Conservation (phyloP, 1,140 invertebrate species). For the Doryteuthis pealeii region DNA sequence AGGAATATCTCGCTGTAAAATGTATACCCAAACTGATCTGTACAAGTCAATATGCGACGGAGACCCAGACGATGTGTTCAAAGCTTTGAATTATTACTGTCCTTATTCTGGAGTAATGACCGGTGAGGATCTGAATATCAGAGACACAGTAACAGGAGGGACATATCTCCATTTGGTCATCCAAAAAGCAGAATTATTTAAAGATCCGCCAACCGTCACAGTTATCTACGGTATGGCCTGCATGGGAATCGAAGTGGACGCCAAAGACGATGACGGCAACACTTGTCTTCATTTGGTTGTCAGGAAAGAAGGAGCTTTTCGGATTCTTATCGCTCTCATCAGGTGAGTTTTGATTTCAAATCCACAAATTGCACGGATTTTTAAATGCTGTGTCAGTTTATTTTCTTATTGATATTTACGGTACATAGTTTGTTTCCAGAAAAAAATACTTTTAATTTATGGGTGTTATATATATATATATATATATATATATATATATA, state of each 20-base stretch:
- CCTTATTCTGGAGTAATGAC: not conserved
- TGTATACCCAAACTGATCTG: not conserved
- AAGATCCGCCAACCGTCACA: constrained; percentile 40
- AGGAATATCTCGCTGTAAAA: too few relatives aligned
- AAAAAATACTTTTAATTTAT: too few relatives aligned
- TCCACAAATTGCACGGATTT: not conserved
- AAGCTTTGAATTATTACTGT: not conserved
- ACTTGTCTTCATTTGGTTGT: constrained; percentile 45
- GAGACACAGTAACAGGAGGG: constrained; percentile 14
- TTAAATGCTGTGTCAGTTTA: too few relatives aligned
- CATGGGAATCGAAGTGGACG: constrained; percentile 47
- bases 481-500: too few relatives aligned
- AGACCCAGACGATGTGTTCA: not conserved
- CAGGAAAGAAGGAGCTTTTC: constrained; percentile 43
- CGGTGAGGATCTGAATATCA: constrained; percentile 22
- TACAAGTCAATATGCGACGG: not conserved
- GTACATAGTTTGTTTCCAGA: too few relatives aligned
- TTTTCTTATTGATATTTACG: too few relatives aligned
- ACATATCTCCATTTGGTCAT: constrained; percentile 42
- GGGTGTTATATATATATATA: too few relatives aligned
- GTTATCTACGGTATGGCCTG: constrained; percentile 49
- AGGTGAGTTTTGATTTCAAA: constrained; percentile 31
- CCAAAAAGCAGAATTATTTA: constrained; percentile 38
- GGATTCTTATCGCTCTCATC: constrained; percentile 45
- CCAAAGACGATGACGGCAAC: constrained; percentile 41